phyloP scores from a whole-genome alignment of 2,113 vertebrate genomes.

The Otus sunia region DNA sequence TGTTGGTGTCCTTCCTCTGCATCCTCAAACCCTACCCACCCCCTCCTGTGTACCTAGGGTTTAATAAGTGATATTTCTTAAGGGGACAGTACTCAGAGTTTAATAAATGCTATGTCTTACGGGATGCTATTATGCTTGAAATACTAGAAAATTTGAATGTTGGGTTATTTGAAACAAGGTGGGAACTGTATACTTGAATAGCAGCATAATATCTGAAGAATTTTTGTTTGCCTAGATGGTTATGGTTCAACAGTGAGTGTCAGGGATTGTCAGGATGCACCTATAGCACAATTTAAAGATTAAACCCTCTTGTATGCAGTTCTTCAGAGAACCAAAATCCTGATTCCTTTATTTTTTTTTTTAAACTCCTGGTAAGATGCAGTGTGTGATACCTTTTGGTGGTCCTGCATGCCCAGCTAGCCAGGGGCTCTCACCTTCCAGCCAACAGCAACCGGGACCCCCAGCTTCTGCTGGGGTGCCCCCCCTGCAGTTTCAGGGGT shows the following conservation, averaged over 20 bases:
- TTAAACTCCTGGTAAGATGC: background rate
- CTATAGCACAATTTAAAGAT: background rate
- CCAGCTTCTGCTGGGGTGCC: background rate
- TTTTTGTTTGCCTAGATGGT: background rate
- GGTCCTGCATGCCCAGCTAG: background rate
- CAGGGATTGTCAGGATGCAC: background rate
- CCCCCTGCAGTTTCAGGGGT: background rate
- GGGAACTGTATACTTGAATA: background rate
- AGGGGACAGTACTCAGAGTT: background rate
- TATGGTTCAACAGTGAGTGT: background rate
- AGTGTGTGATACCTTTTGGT: fast-evolving
- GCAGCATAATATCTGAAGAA: background rate
- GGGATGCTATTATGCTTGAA: background rate
- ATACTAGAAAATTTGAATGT: background rate
- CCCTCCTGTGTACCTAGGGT: background rate
- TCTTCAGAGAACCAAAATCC: background rate
- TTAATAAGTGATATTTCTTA: background rate
- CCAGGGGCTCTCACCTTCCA: background rate
- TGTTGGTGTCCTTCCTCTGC: background rate
- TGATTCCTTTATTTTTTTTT: background rate
- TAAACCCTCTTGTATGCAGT: background rate
- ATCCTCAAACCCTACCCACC: background rate
- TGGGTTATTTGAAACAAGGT: background rate
- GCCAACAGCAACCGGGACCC: background rate
- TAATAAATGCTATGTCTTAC: background rate